A percentile compares a stretch with the other conserved stretches of the same genome.
These are phyloP conservation scores for Apistogramma diplotaenia DNA, from an alignment of 2,113 vertebrate species.

Conservation along the genomic window DNA sequence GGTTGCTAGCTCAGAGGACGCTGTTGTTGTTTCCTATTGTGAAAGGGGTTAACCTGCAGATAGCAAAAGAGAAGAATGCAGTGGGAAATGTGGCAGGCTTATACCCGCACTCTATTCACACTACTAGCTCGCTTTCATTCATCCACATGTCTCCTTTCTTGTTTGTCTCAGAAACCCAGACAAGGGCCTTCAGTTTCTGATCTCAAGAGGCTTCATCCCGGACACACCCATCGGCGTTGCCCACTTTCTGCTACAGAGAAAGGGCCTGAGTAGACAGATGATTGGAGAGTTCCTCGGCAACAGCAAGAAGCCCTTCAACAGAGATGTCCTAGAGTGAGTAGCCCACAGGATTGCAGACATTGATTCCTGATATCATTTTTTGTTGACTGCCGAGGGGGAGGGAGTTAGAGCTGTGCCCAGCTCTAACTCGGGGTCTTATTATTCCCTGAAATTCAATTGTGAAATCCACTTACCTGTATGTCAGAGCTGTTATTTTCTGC, in stretches of 20 bases:
- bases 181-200: conserved; percentile 97
- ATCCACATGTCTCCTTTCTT: neutral
- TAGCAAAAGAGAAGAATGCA: neutral
- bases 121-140: neutral
- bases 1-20: neutral
- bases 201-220: conserved; percentile 95
- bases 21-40: neutral
- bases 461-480: neutral
- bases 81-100: neutral
- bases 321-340: conserved; percentile 96
- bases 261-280: conserved; percentile 98
- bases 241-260: conserved; percentile 95
- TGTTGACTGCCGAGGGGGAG: no score
- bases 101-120: neutral
- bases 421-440: neutral
- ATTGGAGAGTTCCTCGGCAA: conserved; percentile 98
- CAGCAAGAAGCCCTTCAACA: conserved; percentile 99
- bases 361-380: neutral
- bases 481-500: neutral
- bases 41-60: neutral
- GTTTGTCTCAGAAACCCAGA: conserved; percentile 88
- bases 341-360: neutral
- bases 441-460: neutral
- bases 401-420: neutral
- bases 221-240: conserved; percentile 98